Evolutionary conservation across 2,888 invertebrate genomes (phyloP).

Genomic region (Micropterix aruncella): DNA sequence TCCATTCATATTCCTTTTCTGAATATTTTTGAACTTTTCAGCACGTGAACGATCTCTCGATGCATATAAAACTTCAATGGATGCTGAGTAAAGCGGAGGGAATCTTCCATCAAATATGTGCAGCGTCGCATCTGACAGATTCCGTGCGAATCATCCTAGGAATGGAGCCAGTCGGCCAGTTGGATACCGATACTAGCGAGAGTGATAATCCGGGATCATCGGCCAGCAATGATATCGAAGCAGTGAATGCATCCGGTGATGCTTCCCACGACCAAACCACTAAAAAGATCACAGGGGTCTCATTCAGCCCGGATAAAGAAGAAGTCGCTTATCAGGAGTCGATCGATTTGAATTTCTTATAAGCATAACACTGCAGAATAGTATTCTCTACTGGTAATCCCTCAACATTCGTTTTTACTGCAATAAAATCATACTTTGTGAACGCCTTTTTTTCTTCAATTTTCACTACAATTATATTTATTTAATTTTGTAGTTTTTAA

Average conservation of each 20-base stretch:
- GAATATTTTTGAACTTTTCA: constrained; percentile 28
- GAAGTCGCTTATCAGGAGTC: constrained; percentile 45
- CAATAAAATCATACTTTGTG: no score
- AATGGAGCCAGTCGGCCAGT: constrained; percentile 28
- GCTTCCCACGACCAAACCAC: constrained; percentile 12
- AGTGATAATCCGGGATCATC: constrained; percentile 17
- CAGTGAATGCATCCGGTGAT: constrained; percentile 16
- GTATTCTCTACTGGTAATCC: no score
- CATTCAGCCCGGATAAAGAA: constrained; percentile 26
- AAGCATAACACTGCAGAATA: no score
- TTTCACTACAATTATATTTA: no score
- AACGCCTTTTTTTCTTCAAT: no score
- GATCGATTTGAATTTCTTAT: constrained; percentile 38
- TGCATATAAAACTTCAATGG: constrained; percentile 69
- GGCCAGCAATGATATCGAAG: constrained; percentile 14
- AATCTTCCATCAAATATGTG: constrained; percentile 77
- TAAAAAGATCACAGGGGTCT: constrained; percentile 15
- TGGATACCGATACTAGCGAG: constrained; percentile 21
- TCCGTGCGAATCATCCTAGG: constrained; percentile 60
- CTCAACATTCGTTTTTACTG: no score
- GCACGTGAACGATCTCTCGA: constrained; percentile 92
- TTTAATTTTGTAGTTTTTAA: no score
- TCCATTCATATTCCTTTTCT: no score
- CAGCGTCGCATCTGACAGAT: constrained; percentile 55
- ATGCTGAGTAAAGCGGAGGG: constrained; percentile 81